Base-by-base conservation (phyloP, 92 coral and sea anemone species). In the Zoanthus solanderi region DNA sequence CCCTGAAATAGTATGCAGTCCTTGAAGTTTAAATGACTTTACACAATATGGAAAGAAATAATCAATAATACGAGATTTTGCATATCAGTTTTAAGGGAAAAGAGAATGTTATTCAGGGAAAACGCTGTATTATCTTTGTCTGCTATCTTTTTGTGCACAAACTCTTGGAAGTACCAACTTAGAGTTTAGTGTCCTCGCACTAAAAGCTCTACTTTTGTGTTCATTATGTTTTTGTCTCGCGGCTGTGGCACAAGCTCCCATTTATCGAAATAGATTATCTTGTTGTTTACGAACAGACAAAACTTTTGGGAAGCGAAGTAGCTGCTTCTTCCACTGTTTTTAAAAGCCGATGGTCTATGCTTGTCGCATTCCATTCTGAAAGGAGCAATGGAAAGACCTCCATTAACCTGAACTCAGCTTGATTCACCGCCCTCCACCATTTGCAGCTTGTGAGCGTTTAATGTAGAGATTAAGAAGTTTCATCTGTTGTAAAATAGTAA, bases 381-480 rank as follows among this genome's bases (percentile, higher is more conserved):
- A 23, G 45, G 44, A 46, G 75, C 63, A 2, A 28, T 13, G 76
- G 29, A 37, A 17, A 52, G 56, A 50, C 56, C 56, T 50, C 9
- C 56, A 29, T 18, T 15, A 11, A 37, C 32, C 46, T 23, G 60
- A 16, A 37, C 50, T 47, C 72, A 12, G 30, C 7, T 5, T n/a
- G 45, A 68, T 78, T 71, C 73, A 60, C 54, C 91, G 91, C 53
- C 86, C 93, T 78, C 97, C 94, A 84, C 95, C 96, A 90, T 90
- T 92, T 78, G 94, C 92, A 72, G 95, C 96, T 76, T 94, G 98
- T 91, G 99, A 94, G 71, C 99, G 96, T 89, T 97, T 97, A 73
- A 97, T 97, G 91, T 95, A 97, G 88, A 97, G 92, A 75, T 97
- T 97, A 47, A 97, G 94, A 61, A 97, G 94, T 84, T 97, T 97